phyloP scores from a whole-genome alignment of 2,888 invertebrate species.

The Parthenolecanium corni region DNA sequence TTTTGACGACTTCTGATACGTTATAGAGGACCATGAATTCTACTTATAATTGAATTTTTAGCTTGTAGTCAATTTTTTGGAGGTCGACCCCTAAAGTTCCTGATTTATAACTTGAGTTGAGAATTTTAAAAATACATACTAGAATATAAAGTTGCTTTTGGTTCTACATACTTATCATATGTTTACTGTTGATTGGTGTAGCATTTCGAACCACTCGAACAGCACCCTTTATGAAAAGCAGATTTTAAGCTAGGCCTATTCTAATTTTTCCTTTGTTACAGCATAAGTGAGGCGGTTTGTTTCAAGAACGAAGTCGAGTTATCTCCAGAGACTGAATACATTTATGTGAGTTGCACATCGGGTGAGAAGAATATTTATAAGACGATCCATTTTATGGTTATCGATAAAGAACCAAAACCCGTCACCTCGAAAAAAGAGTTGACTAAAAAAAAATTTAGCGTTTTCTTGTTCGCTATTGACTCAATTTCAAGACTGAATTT shows the following conservation, averaged over 20 bases:
- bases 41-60: too few relatives aligned
- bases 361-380: constrained; percentile 38
- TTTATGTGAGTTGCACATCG: constrained; percentile 18
- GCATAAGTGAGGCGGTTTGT: background rate
- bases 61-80: too few relatives aligned
- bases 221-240: too few relatives aligned
- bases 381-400: constrained; percentile 46
- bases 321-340: constrained; percentile 7
- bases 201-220: too few relatives aligned
- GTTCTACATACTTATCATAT: too few relatives aligned
- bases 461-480: constrained; percentile 72
- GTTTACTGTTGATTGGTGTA: too few relatives aligned
- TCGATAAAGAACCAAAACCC: constrained; percentile 38
- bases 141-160: too few relatives aligned
- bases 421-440: background rate
- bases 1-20: too few relatives aligned
- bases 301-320: constrained; percentile 4
- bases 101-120: too few relatives aligned
- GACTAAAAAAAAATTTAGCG: constrained; percentile 39
- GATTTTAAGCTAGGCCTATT: background rate
- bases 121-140: too few relatives aligned
- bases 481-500: constrained; percentile 71
- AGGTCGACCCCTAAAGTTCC: too few relatives aligned
- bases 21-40: too few relatives aligned
- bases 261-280: background rate